Conservation (phyloP, 2,113 vertebrate genomes). For the Carettochelys insculpta region DNA sequence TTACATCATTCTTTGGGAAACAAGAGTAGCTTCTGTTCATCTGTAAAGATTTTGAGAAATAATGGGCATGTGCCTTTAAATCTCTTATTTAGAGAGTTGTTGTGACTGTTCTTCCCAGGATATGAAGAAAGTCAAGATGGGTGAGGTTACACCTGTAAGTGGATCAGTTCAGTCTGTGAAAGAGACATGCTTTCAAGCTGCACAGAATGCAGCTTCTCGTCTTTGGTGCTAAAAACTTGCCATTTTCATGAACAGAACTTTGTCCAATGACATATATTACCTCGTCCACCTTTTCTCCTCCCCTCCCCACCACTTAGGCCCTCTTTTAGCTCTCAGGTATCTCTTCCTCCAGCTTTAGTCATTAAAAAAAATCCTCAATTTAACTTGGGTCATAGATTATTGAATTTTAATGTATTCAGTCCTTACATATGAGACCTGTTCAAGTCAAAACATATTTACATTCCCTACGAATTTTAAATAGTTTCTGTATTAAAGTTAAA, state of each 20-base stretch:
- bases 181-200: background rate
- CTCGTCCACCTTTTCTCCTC: background rate
- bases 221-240: background rate
- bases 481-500: background rate
- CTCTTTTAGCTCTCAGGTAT: background rate
- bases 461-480: background rate
- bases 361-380: background rate
- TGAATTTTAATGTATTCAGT: background rate
- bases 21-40: background rate
- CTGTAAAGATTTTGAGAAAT: background rate
- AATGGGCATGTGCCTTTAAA: background rate
- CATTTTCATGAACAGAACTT: background rate
- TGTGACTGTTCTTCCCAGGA: background rate
- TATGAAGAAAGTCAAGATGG: background rate
- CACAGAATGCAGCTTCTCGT: background rate
- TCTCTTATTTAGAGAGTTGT: background rate
- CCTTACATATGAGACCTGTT: background rate
- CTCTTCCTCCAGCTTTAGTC: background rate
- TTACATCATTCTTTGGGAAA: background rate
- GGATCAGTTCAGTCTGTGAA: background rate
- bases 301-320: background rate
- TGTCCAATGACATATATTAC: background rate
- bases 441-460: background rate
- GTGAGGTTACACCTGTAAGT: background rate
- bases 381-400: background rate